These are phyloP conservation scores for Smutsia temminckii DNA, from an alignment of 2,797 vertebrate species.

Conservation along the genomic window DNA sequence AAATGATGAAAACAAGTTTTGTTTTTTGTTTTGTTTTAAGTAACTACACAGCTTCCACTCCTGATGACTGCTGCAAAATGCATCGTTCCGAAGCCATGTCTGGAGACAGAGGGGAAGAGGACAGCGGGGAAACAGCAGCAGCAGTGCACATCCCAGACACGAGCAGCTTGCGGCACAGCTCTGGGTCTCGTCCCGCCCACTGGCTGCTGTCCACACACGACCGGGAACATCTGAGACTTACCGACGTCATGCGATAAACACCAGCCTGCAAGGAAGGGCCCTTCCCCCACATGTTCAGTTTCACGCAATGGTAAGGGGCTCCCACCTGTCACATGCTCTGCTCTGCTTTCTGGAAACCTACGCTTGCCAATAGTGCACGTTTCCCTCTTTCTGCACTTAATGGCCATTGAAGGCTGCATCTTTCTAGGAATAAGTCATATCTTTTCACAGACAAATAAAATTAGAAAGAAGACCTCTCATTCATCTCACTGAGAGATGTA, in stretches of 20 bases:
- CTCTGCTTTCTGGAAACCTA: not conserved
- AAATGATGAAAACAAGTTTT: not conserved
- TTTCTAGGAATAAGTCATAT: not conserved
- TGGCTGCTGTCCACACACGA: not conserved
- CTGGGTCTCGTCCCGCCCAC: not conserved
- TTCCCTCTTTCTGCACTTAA: not conserved
- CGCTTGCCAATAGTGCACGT: not conserved
- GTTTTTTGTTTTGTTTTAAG: not conserved
- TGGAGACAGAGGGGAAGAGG: not conserved
- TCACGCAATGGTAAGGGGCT: not conserved
- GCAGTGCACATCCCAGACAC: fast-evolving
- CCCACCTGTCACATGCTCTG: not conserved
- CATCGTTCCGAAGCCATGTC: not conserved
- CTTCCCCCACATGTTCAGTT: too few species aligned
- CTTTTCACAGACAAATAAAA: not conserved
- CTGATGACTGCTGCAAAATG: not conserved
- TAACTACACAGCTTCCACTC: not conserved
- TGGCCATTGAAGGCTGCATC: not conserved
- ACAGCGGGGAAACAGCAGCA: not conserved
- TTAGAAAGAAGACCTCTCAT: not conserved
- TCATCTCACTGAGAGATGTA: not conserved
- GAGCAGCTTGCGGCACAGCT: fast-evolving
- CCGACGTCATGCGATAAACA: not conserved
- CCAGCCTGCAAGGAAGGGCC: not conserved
- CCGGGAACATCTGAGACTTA: not conserved